A percentile compares a stretch with the other conserved stretches of the same genome.
Evolutionary conservation across 1,140 invertebrate species (phyloP).

Genomic region (Brachionus manjavacas): DNA sequence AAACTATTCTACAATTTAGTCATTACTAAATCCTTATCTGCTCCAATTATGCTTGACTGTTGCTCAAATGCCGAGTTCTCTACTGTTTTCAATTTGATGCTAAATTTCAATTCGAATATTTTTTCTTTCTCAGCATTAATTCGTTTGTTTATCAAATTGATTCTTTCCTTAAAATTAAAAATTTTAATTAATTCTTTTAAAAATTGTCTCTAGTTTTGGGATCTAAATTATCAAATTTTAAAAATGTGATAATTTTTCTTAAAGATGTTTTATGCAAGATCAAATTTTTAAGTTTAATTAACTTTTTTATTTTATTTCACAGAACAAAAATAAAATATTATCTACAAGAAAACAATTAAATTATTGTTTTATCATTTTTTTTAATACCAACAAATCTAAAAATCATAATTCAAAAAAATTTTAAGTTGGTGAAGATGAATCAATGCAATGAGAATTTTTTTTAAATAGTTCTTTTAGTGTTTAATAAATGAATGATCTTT

Average conservation of each 20-base stretch:
- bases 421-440: too few relatives aligned
- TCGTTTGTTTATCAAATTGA: slow-evolving; percentile 39
- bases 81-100: slow-evolving; percentile 13
- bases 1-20: slow-evolving; percentile 22
- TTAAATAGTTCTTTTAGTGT: too few relatives aligned
- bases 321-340: too few relatives aligned
- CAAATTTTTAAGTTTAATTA: too few relatives aligned
- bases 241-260: not conserved
- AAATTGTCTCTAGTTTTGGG: not conserved
- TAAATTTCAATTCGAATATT: slow-evolving; percentile 27
- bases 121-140: slow-evolving; percentile 33
- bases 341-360: too few relatives aligned
- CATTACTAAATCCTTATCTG: slow-evolving; percentile 39
- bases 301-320: too few relatives aligned
- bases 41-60: slow-evolving; percentile 12
- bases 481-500: too few relatives aligned
- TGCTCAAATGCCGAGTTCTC: not conserved
- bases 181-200: not conserved
- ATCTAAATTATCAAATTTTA: not conserved
- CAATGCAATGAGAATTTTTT: too few relatives aligned
- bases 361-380: too few relatives aligned
- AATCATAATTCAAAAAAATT: too few relatives aligned
- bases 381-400: too few relatives aligned
- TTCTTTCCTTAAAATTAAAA: slow-evolving; percentile 34
- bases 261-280: not conserved